phyloP scores from a whole-genome alignment of 2,797 vertebrate genomes.

The Mus minutoides region DNA sequence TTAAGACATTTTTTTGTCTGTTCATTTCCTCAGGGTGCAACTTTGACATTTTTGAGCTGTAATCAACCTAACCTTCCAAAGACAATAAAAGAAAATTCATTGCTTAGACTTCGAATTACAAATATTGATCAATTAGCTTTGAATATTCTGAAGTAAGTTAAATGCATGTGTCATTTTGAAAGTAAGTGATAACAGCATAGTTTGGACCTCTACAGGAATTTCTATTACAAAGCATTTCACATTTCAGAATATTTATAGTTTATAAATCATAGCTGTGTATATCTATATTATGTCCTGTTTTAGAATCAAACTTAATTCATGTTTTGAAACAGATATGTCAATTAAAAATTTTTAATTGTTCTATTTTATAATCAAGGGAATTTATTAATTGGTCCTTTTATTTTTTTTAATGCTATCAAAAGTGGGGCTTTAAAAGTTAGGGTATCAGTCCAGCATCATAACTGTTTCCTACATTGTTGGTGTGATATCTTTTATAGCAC shows the following conservation, averaged over 20 bases:
- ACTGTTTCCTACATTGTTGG: background rate
- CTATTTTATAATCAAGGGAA: background rate
- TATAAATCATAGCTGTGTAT: background rate
- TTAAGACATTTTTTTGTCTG: slow-evolving; percentile 55
- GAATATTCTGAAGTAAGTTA: slow-evolving; percentile 87
- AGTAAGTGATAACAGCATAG: background rate
- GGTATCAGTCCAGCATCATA: background rate
- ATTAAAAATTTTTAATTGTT: background rate
- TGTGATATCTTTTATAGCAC: background rate
- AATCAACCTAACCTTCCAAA: slow-evolving; percentile 87
- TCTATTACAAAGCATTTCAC: slow-evolving; percentile 5
- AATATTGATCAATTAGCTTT: slow-evolving; percentile 87
- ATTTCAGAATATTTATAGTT: slow-evolving; percentile 19
- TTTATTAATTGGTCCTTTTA: slow-evolving; percentile 13
- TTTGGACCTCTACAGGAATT: slow-evolving; percentile 29
- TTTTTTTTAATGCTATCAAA: slow-evolving; percentile 19
- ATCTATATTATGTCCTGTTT: background rate
- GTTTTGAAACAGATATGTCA: background rate
- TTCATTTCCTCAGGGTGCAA: slow-evolving; percentile 86
- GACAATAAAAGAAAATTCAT: slow-evolving; percentile 85
- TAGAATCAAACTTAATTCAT: background rate
- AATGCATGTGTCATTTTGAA: slow-evolving; percentile 50
- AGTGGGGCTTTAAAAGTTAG: slow-evolving; percentile 8
- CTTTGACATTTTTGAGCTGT: slow-evolving; percentile 88
- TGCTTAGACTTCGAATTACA: slow-evolving; percentile 88